Percentiles rank a stretch among this genome's conserved stretches.
Evolutionary conservation across 2,113 vertebrate genomes (phyloP).

Genomic region (Tachycineta bicolor): DNA sequence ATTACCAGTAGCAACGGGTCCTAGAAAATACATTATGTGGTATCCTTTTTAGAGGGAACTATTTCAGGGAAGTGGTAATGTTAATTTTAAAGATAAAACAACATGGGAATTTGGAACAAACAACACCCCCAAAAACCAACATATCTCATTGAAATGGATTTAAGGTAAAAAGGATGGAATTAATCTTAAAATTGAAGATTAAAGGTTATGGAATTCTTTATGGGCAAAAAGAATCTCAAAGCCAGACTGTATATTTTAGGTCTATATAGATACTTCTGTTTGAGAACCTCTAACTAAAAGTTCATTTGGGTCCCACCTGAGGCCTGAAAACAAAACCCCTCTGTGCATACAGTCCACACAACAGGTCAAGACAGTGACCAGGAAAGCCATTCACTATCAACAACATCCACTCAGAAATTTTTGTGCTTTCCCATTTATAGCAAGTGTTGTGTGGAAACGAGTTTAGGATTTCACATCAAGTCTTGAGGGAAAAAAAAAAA

Average conservation of each 20-base stretch:
- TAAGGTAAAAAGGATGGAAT: not conserved
- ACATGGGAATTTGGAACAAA: not conserved
- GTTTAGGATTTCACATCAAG: not conserved
- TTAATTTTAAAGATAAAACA: not conserved
- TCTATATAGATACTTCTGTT: not conserved
- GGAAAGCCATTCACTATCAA: not conserved
- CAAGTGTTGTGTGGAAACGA: not conserved
- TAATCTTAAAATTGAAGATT: not conserved
- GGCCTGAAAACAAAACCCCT: not conserved
- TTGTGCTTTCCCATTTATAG: not conserved
- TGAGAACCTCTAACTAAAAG: not conserved
- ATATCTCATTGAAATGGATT: not conserved
- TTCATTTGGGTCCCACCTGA: not conserved
- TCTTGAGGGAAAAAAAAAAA: not conserved
- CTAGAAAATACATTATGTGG: not conserved
- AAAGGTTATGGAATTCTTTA: not conserved
- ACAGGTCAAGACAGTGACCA: rapidly evolving
- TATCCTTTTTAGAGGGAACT: not conserved
- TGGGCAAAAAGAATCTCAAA: not conserved
- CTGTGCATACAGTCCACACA: not conserved
- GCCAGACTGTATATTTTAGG: not conserved
- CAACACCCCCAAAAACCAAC: not conserved
- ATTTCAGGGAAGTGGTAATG: not conserved
- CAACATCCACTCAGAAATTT: not conserved
- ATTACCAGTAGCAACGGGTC: not conserved